These are phyloP conservation scores for Paradisaea rubra DNA, from an alignment of 2,113 vertebrate species.

Conservation along the genomic window DNA sequence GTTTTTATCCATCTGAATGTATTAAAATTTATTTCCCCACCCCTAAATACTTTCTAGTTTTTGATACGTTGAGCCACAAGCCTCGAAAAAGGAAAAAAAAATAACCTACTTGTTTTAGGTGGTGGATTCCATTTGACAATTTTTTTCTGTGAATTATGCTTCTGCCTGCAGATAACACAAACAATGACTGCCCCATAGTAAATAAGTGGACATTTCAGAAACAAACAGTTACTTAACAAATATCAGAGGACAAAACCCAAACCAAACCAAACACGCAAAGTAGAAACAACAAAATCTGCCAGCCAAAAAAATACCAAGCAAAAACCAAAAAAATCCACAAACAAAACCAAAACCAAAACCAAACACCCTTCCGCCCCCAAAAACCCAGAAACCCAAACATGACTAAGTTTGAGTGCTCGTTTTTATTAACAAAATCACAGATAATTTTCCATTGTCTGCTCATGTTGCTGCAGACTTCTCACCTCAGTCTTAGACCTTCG, in stretches of 20 bases:
- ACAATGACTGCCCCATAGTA: fast-evolving
- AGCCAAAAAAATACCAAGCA: not conserved
- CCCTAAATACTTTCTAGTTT: not conserved
- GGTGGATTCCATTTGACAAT: not conserved
- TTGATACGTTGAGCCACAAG: not conserved
- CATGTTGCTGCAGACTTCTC: not conserved
- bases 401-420: not conserved
- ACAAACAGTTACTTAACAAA: not conserved
- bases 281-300: not conserved
- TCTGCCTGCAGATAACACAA: not conserved
- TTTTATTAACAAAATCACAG: not conserved
- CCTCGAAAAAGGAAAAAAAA: fast-evolving
- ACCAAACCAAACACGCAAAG: not conserved
- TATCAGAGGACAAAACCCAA: not conserved
- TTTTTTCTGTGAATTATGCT: not conserved
- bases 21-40: not conserved
- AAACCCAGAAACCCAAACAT: not conserved
- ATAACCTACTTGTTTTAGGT: fast-evolving
- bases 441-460: not conserved
- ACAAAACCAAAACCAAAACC: not conserved
- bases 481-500: not conserved
- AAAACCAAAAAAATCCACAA: not conserved
- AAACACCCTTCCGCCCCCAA: fast-evolving
- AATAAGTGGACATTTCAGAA: not conserved
- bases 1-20: not conserved